These are phyloP conservation scores for Monomorium pharaonis DNA, from an alignment of 1,140 invertebrate species.

Conservation along the genomic window DNA sequence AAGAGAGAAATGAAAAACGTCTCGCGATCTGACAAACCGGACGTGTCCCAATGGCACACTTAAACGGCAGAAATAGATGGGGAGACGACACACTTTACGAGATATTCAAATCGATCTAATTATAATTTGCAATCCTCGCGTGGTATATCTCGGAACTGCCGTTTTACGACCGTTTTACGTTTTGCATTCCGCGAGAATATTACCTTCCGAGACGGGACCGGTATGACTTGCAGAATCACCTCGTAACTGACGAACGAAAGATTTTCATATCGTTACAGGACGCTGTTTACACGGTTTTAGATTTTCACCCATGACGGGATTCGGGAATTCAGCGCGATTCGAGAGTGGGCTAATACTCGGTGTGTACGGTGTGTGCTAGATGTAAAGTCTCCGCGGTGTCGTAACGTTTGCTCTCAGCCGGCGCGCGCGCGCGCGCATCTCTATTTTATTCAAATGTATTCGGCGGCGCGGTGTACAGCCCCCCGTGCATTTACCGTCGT, in stretches of 20 bases:
- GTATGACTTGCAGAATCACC: neutral
- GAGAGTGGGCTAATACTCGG: neutral
- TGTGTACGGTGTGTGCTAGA: neutral
- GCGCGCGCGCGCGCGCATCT: neutral
- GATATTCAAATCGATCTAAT: neutral
- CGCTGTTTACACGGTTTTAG: neutral
- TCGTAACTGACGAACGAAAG: neutral
- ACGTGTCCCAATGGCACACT: neutral
- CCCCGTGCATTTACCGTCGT: constrained; percentile 1
- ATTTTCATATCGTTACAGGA: neutral
- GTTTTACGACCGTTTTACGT: neutral
- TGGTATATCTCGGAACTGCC: neutral
- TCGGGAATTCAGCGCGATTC: constrained; percentile 6
- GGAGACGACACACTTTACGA: neutral
- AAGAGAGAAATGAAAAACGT: neutral
- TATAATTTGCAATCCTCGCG: neutral
- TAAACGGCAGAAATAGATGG: neutral
- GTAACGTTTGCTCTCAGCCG: constrained; percentile 11
- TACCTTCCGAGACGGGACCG: neutral
- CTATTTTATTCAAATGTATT: constrained; percentile 61
- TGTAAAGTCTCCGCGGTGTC: constrained; percentile 10
- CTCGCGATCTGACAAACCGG: neutral
- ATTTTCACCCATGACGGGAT: neutral
- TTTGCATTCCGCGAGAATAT: neutral
- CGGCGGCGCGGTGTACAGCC: constrained; percentile 3